Evolutionary conservation across 2,888 invertebrate species (phyloP).

Genomic region (Chrysomela aeneicollis): DNA sequence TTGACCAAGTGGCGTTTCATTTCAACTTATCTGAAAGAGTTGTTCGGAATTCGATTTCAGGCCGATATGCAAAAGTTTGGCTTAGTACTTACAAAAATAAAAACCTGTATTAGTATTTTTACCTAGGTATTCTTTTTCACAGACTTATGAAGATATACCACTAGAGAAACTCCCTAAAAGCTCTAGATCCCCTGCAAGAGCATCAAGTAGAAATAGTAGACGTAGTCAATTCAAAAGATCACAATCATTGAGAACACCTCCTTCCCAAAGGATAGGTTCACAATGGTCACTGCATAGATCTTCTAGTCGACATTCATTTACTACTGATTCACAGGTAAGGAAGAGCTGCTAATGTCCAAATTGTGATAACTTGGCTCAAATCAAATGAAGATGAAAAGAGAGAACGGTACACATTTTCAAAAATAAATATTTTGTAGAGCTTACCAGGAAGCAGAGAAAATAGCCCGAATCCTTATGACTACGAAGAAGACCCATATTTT

Average conservation of each 20-base stretch:
- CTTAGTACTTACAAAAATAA: no score
- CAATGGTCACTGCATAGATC: constrained; percentile 66
- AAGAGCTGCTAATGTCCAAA: not conserved
- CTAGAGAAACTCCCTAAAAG: constrained; percentile 41
- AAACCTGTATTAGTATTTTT: no score
- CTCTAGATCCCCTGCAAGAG: constrained; percentile 40
- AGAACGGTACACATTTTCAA: no score
- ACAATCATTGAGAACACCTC: constrained; percentile 54
- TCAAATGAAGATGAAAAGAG: no score
- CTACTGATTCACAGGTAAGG: constrained; percentile 71
- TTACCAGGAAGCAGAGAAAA: constrained; percentile 64
- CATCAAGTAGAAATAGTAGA: constrained; percentile 47
- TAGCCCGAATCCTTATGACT: constrained; percentile 62
- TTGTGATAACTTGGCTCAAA: not conserved
- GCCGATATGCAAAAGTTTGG: no score
- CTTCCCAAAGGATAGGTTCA: constrained; percentile 48
- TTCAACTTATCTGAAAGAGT: no score
- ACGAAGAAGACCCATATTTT: constrained; percentile 47
- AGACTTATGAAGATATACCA: constrained; percentile 66
- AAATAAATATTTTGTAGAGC: constrained; percentile 62
- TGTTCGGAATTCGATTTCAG: no score
- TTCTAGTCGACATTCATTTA: constrained; percentile 72
- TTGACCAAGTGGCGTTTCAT: no score
- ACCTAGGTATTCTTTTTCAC: constrained; percentile 47
- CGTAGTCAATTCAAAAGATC: constrained; percentile 54